Base-by-base conservation (phyloP, 1,140 invertebrate species). In the Ceratoteleas bidentatus region DNA sequence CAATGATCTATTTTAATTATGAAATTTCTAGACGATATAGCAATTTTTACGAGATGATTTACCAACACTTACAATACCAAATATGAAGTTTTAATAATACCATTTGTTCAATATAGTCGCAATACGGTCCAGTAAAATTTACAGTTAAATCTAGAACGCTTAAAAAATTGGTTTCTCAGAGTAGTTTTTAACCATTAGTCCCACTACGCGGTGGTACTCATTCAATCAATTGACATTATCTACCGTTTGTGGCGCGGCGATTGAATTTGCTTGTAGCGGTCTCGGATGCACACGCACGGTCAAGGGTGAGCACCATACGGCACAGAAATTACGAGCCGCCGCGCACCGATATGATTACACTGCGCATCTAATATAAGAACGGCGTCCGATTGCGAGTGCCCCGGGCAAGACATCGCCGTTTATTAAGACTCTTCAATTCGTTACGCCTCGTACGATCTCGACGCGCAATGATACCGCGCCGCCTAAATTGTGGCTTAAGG, bases 261-360 rank as follows among this genome's bases (percentile, higher is more conserved):
- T 82, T 82, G 74, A 82, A 77, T 77, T 82, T 77, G 74, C 80
- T 57, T 74, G 74, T 64, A 77, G 40, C 52, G 68, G 24, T 24
- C 74, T 77, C 47, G 62, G 74, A 77, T 77, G 80, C 80, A 66
- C 80, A 24, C 24, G 62, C 50, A 58, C 69, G 80, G 80, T 82
- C 73, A 82, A 77, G 66, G 72, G 72, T 84, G 70, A 84, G 75
- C 57, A 54, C 65, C 61, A 54, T 70, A 57, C 78, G 58, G 65
- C 60, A 69, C 66, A 72, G 33, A 77, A 83, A 78, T 75, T 78
- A 74, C 70, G 69, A 78, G 80, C 69, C 74, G 66, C 61, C 70
- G 68, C 60, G 66, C 64, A 84, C 76, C 68, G 81, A 84, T 84
- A 79, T 84, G 81, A 84, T 84, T 84, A 80, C 68, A 84, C 52